These are phyloP conservation scores for Picus viridis DNA, from an alignment of 2,797 vertebrate species.

Conservation along the genomic window DNA sequence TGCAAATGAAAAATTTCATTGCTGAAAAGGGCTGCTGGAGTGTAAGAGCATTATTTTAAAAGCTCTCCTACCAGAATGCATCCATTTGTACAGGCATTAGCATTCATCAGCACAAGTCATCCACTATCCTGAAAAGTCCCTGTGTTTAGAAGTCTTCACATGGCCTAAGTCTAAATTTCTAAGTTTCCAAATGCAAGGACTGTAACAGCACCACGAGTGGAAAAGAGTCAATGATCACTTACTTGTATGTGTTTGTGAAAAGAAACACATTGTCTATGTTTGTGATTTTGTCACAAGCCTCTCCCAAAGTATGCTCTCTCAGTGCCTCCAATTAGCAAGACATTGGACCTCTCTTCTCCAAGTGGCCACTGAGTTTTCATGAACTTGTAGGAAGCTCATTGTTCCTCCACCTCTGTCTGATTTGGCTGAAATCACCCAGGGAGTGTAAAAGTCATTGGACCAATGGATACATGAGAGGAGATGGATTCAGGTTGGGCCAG, in stretches of 20 bases:
- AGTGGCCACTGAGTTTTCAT: neutral
- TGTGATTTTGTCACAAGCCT: neutral
- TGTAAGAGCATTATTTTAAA: neutral
- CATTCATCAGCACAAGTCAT: neutral
- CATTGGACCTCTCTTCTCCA: neutral
- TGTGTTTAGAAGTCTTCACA: neutral
- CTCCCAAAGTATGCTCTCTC: accelerated
- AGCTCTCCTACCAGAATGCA: neutral
- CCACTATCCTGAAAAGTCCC: neutral
- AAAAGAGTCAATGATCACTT: neutral
- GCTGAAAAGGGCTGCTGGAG: neutral
- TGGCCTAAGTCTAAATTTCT: neutral
- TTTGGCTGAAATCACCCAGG: neutral
- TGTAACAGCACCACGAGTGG: neutral
- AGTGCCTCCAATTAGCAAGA: neutral
- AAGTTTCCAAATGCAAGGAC: neutral
- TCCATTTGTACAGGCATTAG: neutral
- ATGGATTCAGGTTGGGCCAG: no score
- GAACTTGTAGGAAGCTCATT: neutral
- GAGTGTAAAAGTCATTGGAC: neutral
- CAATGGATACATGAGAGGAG: neutral
- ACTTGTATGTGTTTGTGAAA: neutral
- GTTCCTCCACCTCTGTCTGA: neutral
- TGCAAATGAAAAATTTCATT: neutral
- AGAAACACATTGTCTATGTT: neutral